These are phyloP conservation scores for Microctonus hyperodae DNA, from an alignment of 2,888 invertebrate genomes.

Conservation along the genomic window DNA sequence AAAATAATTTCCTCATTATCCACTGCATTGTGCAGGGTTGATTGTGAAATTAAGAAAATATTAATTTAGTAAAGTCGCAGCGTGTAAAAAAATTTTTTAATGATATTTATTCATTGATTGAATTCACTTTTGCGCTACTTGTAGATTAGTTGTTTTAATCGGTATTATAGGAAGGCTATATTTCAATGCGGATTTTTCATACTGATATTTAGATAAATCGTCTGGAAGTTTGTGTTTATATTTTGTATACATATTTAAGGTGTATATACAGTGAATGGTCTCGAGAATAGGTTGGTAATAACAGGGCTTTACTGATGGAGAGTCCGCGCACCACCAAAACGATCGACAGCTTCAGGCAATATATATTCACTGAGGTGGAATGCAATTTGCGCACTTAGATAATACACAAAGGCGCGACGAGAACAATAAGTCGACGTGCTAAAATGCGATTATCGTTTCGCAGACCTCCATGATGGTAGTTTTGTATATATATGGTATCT, in stretches of 20 bases:
- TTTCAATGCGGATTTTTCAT: slow-evolving; percentile 7
- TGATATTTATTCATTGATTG: neutral
- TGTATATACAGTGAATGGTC: neutral
- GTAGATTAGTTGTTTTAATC: neutral
- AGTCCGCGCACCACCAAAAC: slow-evolving; percentile 21
- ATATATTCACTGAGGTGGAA: slow-evolving; percentile 33
- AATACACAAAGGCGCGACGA: slow-evolving; percentile 30
- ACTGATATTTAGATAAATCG: neutral
- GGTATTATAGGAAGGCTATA: neutral
- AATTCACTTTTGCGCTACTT: neutral
- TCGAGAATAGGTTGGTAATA: slow-evolving; percentile 33
- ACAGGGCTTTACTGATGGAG: slow-evolving; percentile 39
- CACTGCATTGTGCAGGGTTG: no score
- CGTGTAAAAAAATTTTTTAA: neutral
- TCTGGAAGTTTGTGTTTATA: neutral
- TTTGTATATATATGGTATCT: no score
- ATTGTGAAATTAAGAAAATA: no score
- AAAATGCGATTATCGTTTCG: slow-evolving; percentile 44
- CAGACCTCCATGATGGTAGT: slow-evolving; percentile 8
- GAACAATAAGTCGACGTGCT: slow-evolving; percentile 30
- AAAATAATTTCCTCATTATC: no score
- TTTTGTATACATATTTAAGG: neutral
- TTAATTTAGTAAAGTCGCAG: no score
- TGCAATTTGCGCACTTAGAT: slow-evolving; percentile 45
- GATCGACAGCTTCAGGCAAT: slow-evolving; percentile 41